phyloP scores from a whole-genome alignment of 1,140 invertebrate genomes.

The Euglossa dilemma region DNA sequence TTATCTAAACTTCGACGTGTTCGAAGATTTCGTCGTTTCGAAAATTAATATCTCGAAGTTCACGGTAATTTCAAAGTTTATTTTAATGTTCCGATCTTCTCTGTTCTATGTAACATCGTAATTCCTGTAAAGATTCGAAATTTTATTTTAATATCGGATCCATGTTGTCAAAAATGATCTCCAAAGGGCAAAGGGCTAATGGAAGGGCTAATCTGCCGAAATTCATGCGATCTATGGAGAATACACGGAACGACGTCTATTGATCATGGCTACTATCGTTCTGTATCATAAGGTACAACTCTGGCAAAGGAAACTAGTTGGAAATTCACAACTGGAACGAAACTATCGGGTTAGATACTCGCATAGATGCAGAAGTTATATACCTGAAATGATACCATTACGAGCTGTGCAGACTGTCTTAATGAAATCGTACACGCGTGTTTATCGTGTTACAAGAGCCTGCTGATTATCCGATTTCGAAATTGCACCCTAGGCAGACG shows the following conservation, averaged over 20 bases:
- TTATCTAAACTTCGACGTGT: too few relatives aligned
- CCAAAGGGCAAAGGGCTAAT: too few relatives aligned
- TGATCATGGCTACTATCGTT: background rate
- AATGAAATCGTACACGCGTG: slow-evolving; percentile 45
- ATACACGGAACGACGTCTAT: background rate
- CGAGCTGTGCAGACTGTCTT: background rate
- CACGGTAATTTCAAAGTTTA: too few relatives aligned
- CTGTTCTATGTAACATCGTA: too few relatives aligned
- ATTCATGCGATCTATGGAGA: too few relatives aligned
- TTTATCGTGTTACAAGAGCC: slow-evolving; percentile 45
- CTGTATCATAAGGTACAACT: background rate
- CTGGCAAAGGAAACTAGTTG: background rate
- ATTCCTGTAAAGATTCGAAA: too few relatives aligned
- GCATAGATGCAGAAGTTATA: slow-evolving; percentile 43
- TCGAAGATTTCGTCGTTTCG: too few relatives aligned
- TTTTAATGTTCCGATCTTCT: too few relatives aligned
- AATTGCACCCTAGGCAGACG: slow-evolving; percentile 36
- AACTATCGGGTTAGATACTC: slow-evolving; percentile 14
- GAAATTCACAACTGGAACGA: slow-evolving; percentile 17
- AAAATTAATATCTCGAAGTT: too few relatives aligned
- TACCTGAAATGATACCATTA: slow-evolving; percentile 9
- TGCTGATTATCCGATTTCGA: slow-evolving; percentile 54
- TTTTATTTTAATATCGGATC: too few relatives aligned
- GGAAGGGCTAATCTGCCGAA: too few relatives aligned
- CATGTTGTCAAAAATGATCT: too few relatives aligned